These are phyloP conservation scores for Kryphioiulus occultus DNA, from an alignment of 2,888 invertebrate species.

Conservation along the genomic window DNA sequence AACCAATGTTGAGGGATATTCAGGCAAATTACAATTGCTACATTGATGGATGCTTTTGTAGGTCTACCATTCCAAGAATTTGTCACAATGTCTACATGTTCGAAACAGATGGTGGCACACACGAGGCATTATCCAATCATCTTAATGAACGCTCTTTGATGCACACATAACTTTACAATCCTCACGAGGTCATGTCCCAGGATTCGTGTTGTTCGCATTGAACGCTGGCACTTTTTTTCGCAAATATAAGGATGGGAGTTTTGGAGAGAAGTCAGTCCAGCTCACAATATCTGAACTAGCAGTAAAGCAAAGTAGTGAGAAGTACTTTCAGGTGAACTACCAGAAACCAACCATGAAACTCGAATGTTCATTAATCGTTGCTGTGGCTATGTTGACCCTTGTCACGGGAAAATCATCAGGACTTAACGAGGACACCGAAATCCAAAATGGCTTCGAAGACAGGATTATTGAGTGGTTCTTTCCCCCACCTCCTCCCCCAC, in stretches of 20 bases:
- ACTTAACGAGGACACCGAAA: background rate
- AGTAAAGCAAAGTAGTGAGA: background rate
- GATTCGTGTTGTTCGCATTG: no score
- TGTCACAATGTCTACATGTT: no score
- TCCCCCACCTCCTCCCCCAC: background rate
- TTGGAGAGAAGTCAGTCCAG: background rate
- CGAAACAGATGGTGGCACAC: no score
- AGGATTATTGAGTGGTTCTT: background rate
- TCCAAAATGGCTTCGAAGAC: background rate
- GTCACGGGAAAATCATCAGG: background rate
- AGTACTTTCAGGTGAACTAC: background rate
- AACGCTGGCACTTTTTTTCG: no score
- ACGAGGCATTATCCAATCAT: no score
- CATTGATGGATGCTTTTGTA: no score
- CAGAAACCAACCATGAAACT: background rate
- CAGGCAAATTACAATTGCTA: no score
- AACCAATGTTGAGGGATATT: no score
- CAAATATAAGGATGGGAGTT: background rate
- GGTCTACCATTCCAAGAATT: no score
- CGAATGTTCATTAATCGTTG: background rate
- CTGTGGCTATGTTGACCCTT: background rate
- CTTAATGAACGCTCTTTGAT: no score
- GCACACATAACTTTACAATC: no score
- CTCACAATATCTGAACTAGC: background rate
- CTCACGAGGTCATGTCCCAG: no score